Conservation (phyloP, 2,797 vertebrate genomes). For the Momotus momota region DNA sequence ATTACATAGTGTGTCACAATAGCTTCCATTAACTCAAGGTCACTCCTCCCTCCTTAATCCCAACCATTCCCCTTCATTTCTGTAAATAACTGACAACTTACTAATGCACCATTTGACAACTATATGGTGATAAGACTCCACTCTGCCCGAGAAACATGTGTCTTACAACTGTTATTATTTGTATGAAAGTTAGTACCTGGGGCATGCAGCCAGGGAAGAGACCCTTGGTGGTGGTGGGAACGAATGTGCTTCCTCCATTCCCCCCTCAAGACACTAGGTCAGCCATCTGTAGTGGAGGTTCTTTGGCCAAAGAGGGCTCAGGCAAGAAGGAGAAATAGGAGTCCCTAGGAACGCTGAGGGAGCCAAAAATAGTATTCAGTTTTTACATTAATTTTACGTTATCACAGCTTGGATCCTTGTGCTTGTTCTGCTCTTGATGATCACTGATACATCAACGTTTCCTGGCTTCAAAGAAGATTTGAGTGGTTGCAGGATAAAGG, state of each 20-base stretch:
- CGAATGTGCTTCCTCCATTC: not conserved
- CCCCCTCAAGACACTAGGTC: rapidly evolving
- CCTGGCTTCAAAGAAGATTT: not conserved
- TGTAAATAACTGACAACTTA: not conserved
- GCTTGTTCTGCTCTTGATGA: not conserved
- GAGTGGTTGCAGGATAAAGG: not conserved
- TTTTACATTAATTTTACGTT: not conserved
- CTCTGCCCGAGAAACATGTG: not conserved
- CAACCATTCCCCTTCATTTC: not conserved
- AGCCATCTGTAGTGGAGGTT: rapidly evolving
- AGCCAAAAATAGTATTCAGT: not conserved
- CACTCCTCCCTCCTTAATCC: not conserved
- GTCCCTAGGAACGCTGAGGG: not conserved
- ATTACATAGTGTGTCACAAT: not conserved
- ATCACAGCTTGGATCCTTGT: not conserved
- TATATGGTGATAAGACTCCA: not conserved
- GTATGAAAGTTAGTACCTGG: not conserved
- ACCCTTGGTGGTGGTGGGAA: rapidly evolving
- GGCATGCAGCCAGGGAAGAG: not conserved
- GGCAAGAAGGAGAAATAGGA: not conserved
- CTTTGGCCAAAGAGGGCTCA: not conserved
- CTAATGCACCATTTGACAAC: not conserved
- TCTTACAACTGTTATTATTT: not conserved
- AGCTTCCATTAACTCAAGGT: constrained; percentile 6
- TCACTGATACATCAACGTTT: not conserved